Evolutionary conservation across 2,113 vertebrate species (phyloP).

Genomic region (Todiramphus chloris): DNA sequence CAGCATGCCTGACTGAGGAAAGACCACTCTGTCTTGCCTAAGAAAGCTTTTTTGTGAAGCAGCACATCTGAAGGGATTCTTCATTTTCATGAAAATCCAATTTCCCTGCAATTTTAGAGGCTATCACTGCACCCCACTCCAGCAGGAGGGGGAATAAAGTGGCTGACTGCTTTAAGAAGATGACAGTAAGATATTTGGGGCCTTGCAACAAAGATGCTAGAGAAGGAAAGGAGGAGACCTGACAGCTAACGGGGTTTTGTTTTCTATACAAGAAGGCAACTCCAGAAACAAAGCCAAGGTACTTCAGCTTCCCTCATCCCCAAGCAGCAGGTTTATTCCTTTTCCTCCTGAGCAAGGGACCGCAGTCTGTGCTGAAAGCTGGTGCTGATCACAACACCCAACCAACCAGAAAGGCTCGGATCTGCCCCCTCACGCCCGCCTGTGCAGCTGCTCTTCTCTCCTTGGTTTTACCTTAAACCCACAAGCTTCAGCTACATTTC

Average conservation of each 20-base stretch:
- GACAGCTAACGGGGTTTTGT: neutral
- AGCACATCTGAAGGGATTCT: neutral
- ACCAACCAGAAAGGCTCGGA: neutral
- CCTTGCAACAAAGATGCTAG: conserved; percentile 11
- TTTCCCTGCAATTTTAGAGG: neutral
- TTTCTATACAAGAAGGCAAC: conserved; percentile 7
- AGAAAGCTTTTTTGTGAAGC: neutral
- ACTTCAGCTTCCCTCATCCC: neutral
- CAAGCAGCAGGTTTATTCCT: neutral
- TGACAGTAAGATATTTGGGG: neutral
- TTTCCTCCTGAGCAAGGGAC: neutral
- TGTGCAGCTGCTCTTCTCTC: neutral
- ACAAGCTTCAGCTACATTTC: neutral
- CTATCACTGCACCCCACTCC: neutral
- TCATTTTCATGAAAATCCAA: neutral
- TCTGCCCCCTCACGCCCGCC: neutral
- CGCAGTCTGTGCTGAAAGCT: neutral
- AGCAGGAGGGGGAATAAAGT: conserved; percentile 21
- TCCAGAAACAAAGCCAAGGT: conserved; percentile 42
- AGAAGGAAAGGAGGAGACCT: conserved; percentile 10
- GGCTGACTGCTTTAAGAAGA: neutral
- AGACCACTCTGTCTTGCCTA: neutral
- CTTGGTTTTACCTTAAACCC: neutral
- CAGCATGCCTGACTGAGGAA: neutral
- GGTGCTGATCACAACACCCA: accelerated